A percentile compares a stretch with the other conserved stretches of the same genome.
Conservation (phyloP, 2,888 invertebrate genomes). For the Ormyrus pomaceus region DNA sequence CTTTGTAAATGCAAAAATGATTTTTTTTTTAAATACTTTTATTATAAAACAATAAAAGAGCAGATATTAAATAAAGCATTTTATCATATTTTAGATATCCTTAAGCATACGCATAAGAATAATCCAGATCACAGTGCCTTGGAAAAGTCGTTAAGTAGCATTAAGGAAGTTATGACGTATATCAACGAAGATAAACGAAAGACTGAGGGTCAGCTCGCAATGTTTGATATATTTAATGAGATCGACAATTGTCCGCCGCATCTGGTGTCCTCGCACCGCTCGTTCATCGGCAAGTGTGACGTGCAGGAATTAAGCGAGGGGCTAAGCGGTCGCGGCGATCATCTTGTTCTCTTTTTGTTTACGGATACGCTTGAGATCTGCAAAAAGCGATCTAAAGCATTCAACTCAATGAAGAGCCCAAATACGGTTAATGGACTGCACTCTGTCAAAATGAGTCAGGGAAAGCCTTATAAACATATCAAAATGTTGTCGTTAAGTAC, state of each 20-base stretch:
- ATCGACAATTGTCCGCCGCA: constrained; percentile 98
- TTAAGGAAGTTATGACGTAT: constrained; percentile 95
- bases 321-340: constrained; percentile 90
- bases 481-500: constrained; percentile 91
- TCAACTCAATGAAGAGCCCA: constrained; percentile 84
- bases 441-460: constrained; percentile 79
- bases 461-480: constrained; percentile 94
- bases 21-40: too few relatives aligned
- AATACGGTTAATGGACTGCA: constrained; percentile 79
- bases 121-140: constrained; percentile 92
- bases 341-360: constrained; percentile 93
- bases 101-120: constrained; percentile 92
- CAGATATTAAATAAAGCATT: constrained; percentile 16
- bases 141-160: constrained; percentile 89
- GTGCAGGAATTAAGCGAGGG: constrained; percentile 91
- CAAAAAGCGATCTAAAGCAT: constrained; percentile 88
- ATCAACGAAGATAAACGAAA: constrained; percentile 98
- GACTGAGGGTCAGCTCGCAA: constrained; percentile 95
- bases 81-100: constrained; percentile 82
- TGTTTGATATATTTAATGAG: constrained; percentile 98
- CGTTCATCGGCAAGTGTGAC: constrained; percentile 91
- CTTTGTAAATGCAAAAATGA: too few relatives aligned
- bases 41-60: too few relatives aligned
- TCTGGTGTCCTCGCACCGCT: constrained; percentile 94
- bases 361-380: constrained; percentile 96